phyloP scores from a whole-genome alignment of 2,797 vertebrate species.

The Pangasius djambal region DNA sequence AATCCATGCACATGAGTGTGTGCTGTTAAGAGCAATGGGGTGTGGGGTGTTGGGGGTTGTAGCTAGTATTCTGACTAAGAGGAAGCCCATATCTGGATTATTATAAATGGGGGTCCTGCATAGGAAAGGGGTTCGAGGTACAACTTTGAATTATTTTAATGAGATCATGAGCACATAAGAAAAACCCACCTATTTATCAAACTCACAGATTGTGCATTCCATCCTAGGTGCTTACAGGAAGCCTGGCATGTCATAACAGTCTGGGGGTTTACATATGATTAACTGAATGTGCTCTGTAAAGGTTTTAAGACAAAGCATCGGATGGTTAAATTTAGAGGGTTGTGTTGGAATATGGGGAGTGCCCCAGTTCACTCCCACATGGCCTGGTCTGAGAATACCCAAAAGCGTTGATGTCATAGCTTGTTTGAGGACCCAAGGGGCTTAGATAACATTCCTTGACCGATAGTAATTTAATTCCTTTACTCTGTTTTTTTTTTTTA shows the following conservation, averaged over 20 bases:
- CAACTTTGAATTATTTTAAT: slow-evolving; percentile 61
- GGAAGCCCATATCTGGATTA: slow-evolving; percentile 30
- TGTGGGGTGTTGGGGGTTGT: slow-evolving; percentile 49
- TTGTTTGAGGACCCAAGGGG: slow-evolving; percentile 71
- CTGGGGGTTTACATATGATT: neutral
- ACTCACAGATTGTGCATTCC: neutral
- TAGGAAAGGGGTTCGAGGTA: slow-evolving; percentile 61
- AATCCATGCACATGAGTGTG: slow-evolving; percentile 60
- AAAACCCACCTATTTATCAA: slow-evolving; percentile 27
- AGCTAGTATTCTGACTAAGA: slow-evolving; percentile 49
- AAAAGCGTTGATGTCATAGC: slow-evolving; percentile 71
- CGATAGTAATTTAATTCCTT: slow-evolving; percentile 63
- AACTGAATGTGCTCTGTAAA: neutral
- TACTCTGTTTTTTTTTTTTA: slow-evolving; percentile 61
- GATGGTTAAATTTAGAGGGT: neutral
- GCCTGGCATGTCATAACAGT: neutral
- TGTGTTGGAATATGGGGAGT: slow-evolving; percentile 9
- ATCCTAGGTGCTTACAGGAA: neutral
- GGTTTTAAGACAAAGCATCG: neutral
- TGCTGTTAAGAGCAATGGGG: slow-evolving; percentile 39
- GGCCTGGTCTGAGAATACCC: neutral
- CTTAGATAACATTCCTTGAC: slow-evolving; percentile 65
- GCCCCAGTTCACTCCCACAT: neutral
- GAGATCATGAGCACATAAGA: slow-evolving; percentile 51
- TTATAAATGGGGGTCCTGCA: slow-evolving; percentile 48